Evolutionary conservation across 2,888 invertebrate genomes (phyloP).

Genomic region (Hypsopygia costalis): DNA sequence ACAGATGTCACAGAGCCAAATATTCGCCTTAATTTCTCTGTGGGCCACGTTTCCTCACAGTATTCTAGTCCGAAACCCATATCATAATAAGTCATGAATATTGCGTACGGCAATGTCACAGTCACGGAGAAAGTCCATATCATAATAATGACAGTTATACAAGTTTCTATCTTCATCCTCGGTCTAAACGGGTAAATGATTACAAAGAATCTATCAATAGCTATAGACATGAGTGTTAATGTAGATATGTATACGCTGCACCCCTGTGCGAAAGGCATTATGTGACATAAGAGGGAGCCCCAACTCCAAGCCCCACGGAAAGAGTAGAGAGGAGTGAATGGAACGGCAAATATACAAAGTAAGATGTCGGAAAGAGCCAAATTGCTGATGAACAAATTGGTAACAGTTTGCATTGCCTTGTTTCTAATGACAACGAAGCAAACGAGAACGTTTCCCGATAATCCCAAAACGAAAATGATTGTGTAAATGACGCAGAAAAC

Average conservation of each 20-base stretch:
- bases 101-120: slow-evolving; percentile 94
- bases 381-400: slow-evolving; percentile 98
- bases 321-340: slow-evolving; percentile 97
- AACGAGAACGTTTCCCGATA: slow-evolving; percentile 94
- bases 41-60: slow-evolving; percentile 96
- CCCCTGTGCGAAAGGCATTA: slow-evolving; percentile 96
- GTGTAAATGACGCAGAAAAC: slow-evolving; percentile 89
- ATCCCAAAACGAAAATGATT: slow-evolving; percentile 92
- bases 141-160: slow-evolving; percentile 90
- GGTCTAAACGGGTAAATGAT: slow-evolving; percentile 98
- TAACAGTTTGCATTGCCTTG: slow-evolving; percentile 98
- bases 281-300: slow-evolving; percentile 93
- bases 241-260: slow-evolving; percentile 99
- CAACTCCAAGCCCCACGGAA: slow-evolving; percentile 96
- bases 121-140: slow-evolving; percentile 95
- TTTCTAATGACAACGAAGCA: slow-evolving; percentile 96
- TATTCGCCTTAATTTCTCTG: slow-evolving; percentile 86
- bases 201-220: slow-evolving; percentile 97
- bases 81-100: slow-evolving; percentile 86
- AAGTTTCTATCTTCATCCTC: slow-evolving; percentile 93
- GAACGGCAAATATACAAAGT: slow-evolving; percentile 95
- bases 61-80: slow-evolving; percentile 70
- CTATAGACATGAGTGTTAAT: slow-evolving; percentile 97
- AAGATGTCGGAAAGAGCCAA: slow-evolving; percentile 97
- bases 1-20: slow-evolving; percentile 94